Evolutionary conservation across 2,797 vertebrate species (phyloP).

Genomic region (Gallirallus australis): DNA sequence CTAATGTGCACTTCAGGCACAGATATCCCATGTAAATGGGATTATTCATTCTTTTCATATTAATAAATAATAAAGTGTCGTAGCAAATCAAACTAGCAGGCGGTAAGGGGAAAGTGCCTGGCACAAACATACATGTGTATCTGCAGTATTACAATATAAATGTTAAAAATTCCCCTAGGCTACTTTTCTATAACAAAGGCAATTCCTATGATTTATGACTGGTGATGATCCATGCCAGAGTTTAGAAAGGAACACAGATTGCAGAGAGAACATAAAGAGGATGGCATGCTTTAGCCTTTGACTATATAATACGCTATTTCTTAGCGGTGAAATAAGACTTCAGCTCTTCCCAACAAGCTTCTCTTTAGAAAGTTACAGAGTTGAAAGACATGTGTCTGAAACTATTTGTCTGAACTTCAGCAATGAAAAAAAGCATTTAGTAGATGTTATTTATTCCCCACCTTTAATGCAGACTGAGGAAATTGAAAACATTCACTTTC

Average conservation of each 20-base stretch:
- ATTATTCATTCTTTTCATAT: neutral
- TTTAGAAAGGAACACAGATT: neutral
- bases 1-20: neutral
- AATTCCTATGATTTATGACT: neutral
- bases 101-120: neutral
- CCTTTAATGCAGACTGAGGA: neutral
- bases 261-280: neutral
- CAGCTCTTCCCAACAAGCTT: neutral
- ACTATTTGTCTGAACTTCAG: neutral
- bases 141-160: neutral
- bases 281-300: neutral
- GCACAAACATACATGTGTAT: neutral
- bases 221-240: neutral
- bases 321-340: neutral
- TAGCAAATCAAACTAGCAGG: neutral
- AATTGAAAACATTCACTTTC: constrained; percentile 7
- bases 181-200: neutral
- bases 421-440: neutral
- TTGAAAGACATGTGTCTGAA: neutral
- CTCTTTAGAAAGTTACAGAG: neutral
- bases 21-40: neutral
- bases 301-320: neutral
- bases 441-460: neutral
- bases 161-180: neutral
- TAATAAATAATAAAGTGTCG: constrained; percentile 24